These are phyloP conservation scores for Gnathonemus longibarbis DNA, from an alignment of 2,113 vertebrate genomes.

Conservation along the genomic window DNA sequence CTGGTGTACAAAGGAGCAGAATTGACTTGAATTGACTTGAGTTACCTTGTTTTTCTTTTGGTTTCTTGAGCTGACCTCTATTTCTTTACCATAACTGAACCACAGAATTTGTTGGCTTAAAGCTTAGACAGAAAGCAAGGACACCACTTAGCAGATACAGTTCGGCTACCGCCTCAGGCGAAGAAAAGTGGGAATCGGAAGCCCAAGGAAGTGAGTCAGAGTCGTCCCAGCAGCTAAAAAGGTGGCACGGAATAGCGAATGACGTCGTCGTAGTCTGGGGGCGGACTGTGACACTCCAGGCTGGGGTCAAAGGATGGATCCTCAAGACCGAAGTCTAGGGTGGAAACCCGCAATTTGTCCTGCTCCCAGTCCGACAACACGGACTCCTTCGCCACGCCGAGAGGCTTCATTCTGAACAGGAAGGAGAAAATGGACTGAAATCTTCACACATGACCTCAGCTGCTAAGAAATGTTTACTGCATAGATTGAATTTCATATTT, in stretches of 20 bases:
- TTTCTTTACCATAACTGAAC: background rate
- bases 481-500: background rate
- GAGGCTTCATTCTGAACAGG: constrained; percentile 65
- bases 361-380: constrained; percentile 65
- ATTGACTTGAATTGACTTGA: background rate
- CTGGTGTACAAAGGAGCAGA: background rate
- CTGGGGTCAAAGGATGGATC: constrained; percentile 70
- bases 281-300: constrained; percentile 86
- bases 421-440: background rate
- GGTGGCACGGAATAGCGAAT: constrained; percentile 80
- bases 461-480: background rate
- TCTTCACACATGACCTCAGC: background rate
- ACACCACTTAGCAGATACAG: background rate
- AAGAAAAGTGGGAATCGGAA: background rate
- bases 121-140: constrained; percentile 21
- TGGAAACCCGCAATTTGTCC: constrained; percentile 59
- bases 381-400: constrained; percentile 80
- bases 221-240: constrained; percentile 49
- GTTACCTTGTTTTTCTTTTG: background rate
- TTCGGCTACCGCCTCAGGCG: constrained; percentile 8
- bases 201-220: constrained; percentile 12
- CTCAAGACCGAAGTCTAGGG: constrained; percentile 70
- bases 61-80: background rate
- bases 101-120: background rate
- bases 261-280: constrained; percentile 83